Conservation (phyloP, 1,140 invertebrate genomes). For the Littorina saxatilis region DNA sequence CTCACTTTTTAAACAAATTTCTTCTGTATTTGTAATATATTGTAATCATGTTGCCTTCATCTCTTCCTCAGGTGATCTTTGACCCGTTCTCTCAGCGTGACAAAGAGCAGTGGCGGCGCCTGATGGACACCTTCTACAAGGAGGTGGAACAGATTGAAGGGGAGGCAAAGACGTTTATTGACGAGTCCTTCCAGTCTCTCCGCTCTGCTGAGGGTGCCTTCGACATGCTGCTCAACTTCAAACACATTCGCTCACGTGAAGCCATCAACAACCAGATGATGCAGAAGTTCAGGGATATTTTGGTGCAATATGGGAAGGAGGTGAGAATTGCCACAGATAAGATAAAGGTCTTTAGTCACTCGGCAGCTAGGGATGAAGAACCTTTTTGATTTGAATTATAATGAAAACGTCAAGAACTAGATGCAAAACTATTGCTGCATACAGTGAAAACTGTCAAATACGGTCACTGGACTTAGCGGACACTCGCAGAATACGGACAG, state of each 20-base stretch:
- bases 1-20: no score
- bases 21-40: no score
- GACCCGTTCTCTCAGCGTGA: slow-evolving; percentile 87
- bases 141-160: slow-evolving; percentile 85
- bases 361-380: no score
- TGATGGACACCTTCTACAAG: slow-evolving; percentile 85
- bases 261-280: slow-evolving; percentile 84
- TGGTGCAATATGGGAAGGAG: slow-evolving; percentile 89
- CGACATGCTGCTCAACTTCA: slow-evolving; percentile 87
- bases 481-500: no score
- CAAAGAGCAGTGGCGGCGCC: slow-evolving; percentile 88
- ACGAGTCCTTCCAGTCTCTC: slow-evolving; percentile 88
- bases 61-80: slow-evolving; percentile 81
- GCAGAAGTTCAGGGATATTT: slow-evolving; percentile 89
- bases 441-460: no score
- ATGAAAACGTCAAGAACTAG: no score
- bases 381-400: no score
- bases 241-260: slow-evolving; percentile 85
- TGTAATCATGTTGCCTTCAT: slow-evolving; percentile 9
- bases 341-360: no score
- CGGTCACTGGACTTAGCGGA: no score
- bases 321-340: no score
- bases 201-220: slow-evolving; percentile 88
- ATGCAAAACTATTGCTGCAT: no score
- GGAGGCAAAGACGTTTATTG: slow-evolving; percentile 90